phyloP scores from a whole-genome alignment of 2,113 vertebrate species.

The Sinocyclocheilus grahami region DNA sequence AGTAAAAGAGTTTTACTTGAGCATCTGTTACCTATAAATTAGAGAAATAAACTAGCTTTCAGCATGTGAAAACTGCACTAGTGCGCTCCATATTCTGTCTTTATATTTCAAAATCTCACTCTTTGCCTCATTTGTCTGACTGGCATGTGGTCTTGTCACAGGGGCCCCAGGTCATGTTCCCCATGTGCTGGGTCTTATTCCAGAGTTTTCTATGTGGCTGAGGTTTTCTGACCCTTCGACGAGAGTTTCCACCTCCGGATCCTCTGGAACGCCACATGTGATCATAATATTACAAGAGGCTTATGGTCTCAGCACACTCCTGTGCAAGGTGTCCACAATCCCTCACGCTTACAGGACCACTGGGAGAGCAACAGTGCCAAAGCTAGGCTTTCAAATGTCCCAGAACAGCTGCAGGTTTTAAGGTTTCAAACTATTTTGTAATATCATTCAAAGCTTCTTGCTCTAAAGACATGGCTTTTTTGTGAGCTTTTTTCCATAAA shows the following conservation, averaged over 20 bases:
- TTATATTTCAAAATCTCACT: background rate
- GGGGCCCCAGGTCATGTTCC: background rate
- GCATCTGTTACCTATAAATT: conserved; percentile 18
- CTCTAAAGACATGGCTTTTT: background rate
- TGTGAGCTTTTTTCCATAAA: background rate
- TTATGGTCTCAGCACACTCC: conserved; percentile 60
- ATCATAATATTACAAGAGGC: conserved; percentile 58
- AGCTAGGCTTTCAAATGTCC: background rate
- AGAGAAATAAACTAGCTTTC: background rate
- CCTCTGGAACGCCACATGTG: conserved; percentile 62
- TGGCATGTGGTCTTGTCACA: background rate
- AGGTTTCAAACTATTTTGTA: background rate
- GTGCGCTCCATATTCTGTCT: background rate
- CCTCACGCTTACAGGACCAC: background rate
- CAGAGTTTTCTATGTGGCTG: background rate
- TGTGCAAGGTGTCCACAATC: conserved; percentile 53
- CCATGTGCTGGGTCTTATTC: conserved; percentile 44
- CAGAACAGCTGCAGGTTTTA: background rate
- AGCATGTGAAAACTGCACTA: background rate
- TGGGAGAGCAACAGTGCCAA: background rate
- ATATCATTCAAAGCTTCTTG: background rate
- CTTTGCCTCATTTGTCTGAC: background rate
- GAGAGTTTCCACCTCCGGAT: too few species aligned
- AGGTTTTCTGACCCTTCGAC: background rate
- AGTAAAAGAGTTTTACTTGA: background rate